A percentile compares a stretch with the other conserved stretches of the same genome.
phyloP scores from a whole-genome alignment of 2,797 vertebrate genomes.

The Cryptoprocta ferox region DNA sequence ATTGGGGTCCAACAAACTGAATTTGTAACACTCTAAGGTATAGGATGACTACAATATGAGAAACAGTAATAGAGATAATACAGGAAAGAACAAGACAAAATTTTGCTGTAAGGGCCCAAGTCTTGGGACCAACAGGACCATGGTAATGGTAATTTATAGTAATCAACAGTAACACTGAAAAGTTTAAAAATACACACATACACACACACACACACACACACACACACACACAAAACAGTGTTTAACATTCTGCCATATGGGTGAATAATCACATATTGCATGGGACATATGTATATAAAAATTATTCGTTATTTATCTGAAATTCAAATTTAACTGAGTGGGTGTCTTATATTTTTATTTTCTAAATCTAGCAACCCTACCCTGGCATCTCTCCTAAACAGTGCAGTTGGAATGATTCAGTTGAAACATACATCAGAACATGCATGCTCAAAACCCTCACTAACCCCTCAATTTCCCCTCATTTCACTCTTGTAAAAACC shows the following conservation, averaged over 20 bases:
- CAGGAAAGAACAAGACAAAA: constrained; percentile 17
- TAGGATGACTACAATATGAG: background rate
- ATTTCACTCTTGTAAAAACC: background rate
- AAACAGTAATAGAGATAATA: background rate
- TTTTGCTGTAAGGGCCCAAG: background rate
- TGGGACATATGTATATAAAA: background rate
- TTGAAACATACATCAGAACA: background rate
- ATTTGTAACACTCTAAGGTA: background rate
- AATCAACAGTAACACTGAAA: background rate
- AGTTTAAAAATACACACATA: background rate
- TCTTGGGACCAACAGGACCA: background rate
- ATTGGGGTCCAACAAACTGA: background rate
- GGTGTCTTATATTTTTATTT: constrained; percentile 29
- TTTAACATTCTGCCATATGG: background rate
- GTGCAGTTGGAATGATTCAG: background rate
- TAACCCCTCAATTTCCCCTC: too few species aligned
- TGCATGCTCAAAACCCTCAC: background rate
- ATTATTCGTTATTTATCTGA: background rate
- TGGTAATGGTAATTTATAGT: background rate
- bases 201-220: too few species aligned
- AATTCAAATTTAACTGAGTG: constrained; percentile 47
- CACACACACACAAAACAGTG: background rate
- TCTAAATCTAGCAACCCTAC: background rate
- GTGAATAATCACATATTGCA: background rate
- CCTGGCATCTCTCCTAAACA: constrained; percentile 18